Evolutionary conservation across 2,797 vertebrate species (phyloP).

Genomic region (Pangasius larnaudii): DNA sequence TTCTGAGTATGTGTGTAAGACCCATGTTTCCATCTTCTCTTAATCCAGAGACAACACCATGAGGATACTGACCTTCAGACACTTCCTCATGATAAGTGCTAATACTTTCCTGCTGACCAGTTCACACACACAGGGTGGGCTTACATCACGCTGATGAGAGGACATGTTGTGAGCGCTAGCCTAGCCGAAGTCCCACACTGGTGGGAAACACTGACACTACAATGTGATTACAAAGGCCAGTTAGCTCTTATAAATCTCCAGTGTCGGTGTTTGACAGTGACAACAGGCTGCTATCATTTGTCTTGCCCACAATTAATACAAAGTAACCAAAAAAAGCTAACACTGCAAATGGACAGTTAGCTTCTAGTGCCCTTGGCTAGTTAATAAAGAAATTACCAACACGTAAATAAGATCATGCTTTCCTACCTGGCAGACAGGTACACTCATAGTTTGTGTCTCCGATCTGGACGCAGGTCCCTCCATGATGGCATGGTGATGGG

Average conservation of each 20-base stretch:
- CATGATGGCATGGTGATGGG: conserved; percentile 82
- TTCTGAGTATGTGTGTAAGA: conserved; percentile 2
- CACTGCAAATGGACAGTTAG: not conserved
- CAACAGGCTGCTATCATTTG: conserved; percentile 27
- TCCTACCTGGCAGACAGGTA: conserved; percentile 88
- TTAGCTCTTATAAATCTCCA: conserved; percentile 41
- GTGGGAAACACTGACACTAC: conserved; percentile 51
- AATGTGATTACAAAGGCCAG: conserved; percentile 34
- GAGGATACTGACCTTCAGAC: conserved; percentile 76
- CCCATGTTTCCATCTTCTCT: conserved; percentile 27
- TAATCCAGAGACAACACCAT: conserved; percentile 47
- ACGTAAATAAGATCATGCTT: not conserved
- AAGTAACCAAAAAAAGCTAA: not conserved
- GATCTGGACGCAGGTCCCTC: conserved; percentile 86
- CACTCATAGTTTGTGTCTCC: conserved; percentile 88
- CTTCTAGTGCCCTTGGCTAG: not conserved
- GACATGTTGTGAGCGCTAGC: conserved; percentile 30
- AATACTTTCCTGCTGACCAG: conserved; percentile 71
- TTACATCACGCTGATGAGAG: conserved; percentile 33
- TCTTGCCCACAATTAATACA: conserved; percentile 12
- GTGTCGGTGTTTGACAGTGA: conserved; percentile 29
- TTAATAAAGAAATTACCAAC: not conserved
- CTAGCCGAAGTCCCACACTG: conserved; percentile 34
- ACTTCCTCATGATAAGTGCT: conserved; percentile 78
- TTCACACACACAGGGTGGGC: conserved; percentile 41